Conservation (phyloP, 2,888 invertebrate species). For the Vanessa cardui region DNA sequence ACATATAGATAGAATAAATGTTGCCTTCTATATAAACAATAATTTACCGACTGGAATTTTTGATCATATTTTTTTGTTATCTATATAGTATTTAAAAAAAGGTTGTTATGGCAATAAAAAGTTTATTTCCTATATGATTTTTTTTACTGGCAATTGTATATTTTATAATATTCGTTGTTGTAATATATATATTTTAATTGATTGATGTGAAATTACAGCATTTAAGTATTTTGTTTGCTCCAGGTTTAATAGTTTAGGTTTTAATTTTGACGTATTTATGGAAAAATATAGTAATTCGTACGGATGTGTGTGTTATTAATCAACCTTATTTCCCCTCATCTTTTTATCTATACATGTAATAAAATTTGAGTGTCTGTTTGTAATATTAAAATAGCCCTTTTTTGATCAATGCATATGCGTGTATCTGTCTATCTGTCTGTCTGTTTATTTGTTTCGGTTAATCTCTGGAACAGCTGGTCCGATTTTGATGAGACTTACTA, state of each 20-base stretch:
- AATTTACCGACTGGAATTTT: neutral
- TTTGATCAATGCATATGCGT: too few relatives aligned
- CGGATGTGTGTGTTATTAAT: neutral
- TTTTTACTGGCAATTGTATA: neutral
- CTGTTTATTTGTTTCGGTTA: too few relatives aligned
- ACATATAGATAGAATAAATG: neutral
- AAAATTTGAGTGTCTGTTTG: too few relatives aligned
- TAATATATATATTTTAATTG: too few relatives aligned
- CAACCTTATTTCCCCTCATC: too few relatives aligned
- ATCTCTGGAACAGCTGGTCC: too few relatives aligned
- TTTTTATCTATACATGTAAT: too few relatives aligned
- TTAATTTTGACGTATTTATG: slow-evolving; percentile 33
- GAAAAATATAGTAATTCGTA: slow-evolving; percentile 27
- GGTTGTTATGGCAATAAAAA: too few relatives aligned
- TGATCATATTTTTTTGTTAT: slow-evolving; percentile 2
- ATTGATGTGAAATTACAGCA: neutral
- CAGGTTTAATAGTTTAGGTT: slow-evolving; percentile 42
- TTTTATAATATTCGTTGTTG: neutral
- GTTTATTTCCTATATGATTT: too few relatives aligned
- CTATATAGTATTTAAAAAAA: slow-evolving; percentile 14
- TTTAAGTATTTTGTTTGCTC: neutral
- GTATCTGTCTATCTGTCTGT: too few relatives aligned
- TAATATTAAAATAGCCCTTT: too few relatives aligned
- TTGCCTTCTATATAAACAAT: slow-evolving; percentile 8
- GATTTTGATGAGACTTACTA: too few relatives aligned